These are phyloP conservation scores for Papilio protenor DNA, from an alignment of 2,888 invertebrate genomes.

Conservation along the genomic window DNA sequence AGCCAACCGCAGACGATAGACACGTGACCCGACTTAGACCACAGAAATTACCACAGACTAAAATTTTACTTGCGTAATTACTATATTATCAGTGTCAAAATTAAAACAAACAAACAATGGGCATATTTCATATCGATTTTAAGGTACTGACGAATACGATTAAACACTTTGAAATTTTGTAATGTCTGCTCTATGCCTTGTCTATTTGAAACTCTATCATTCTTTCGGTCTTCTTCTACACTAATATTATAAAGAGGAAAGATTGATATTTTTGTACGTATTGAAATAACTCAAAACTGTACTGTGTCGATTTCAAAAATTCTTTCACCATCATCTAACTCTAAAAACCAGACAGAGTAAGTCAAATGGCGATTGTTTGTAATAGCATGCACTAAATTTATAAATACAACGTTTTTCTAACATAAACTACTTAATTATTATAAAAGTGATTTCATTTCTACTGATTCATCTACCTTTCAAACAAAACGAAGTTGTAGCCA, in stretches of 20 bases:
- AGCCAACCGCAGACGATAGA: neutral
- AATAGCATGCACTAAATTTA: no score
- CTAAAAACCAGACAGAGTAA: neutral
- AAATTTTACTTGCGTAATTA: neutral
- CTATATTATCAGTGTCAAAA: neutral
- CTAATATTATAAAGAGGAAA: no score
- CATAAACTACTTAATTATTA: no score
- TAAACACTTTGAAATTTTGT: no score
- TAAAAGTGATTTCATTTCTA: no score
- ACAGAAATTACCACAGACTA: constrained; percentile 4
- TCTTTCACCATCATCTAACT: neutral
- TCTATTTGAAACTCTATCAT: neutral
- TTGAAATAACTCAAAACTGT: no score
- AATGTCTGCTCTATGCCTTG: neutral
- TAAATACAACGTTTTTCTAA: no score
- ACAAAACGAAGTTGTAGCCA: no score
- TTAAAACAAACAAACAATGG: neutral
- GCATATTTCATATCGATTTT: neutral
- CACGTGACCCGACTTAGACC: neutral
- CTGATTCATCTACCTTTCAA: no score
- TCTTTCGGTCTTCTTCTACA: neutral
- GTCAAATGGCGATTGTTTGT: neutral
- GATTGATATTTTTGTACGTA: no score
- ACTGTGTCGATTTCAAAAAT: no score
- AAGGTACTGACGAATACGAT: neutral